phyloP scores from a whole-genome alignment of 2,797 vertebrate genomes.

The Philypnodon macrostomus region DNA sequence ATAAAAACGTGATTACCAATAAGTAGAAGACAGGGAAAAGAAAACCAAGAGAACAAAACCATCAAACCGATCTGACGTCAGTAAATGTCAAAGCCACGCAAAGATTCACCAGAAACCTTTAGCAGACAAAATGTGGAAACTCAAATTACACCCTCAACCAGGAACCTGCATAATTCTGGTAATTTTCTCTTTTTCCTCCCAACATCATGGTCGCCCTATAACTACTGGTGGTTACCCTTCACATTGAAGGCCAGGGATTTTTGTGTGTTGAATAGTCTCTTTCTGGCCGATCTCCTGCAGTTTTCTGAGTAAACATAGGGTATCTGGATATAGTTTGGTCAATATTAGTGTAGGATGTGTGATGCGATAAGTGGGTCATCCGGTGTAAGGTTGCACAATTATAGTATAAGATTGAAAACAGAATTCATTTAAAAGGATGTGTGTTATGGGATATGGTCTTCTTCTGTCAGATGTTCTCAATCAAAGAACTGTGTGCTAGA shows the following conservation, averaged over 20 bases:
- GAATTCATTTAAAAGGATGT: too few species aligned
- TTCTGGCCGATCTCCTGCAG: slow-evolving; percentile 33
- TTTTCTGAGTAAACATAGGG: slow-evolving; percentile 64
- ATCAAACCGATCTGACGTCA: slow-evolving; percentile 50
- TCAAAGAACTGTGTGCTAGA: too few species aligned
- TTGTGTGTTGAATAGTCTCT: slow-evolving; percentile 41
- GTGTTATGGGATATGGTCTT: too few species aligned
- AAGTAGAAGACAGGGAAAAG: slow-evolving; percentile 9
- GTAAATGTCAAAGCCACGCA: slow-evolving; percentile 56
- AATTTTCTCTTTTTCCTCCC: slow-evolving; percentile 35
- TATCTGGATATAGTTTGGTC: slow-evolving; percentile 48
- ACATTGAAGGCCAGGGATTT: slow-evolving; percentile 53
- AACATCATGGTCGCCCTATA: slow-evolving; percentile 17
- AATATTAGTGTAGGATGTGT: slow-evolving; percentile 52
- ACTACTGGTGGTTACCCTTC: slow-evolving; percentile 40
- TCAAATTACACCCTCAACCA: slow-evolving; percentile 69
- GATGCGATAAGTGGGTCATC: too few species aligned
- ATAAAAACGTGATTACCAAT: background rate
- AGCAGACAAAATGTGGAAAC: slow-evolving; percentile 68
- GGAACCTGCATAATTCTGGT: slow-evolving; percentile 57
- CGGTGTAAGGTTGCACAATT: too few species aligned
- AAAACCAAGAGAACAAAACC: slow-evolving; percentile 46
- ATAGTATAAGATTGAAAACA: too few species aligned
- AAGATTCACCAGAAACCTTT: slow-evolving; percentile 66
- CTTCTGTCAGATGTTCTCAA: too few species aligned